Evolutionary conservation across 2,888 invertebrate species (phyloP), one percentile per base, ranked within the genome.

Genomic region (Rhingia rostrata): DNA sequence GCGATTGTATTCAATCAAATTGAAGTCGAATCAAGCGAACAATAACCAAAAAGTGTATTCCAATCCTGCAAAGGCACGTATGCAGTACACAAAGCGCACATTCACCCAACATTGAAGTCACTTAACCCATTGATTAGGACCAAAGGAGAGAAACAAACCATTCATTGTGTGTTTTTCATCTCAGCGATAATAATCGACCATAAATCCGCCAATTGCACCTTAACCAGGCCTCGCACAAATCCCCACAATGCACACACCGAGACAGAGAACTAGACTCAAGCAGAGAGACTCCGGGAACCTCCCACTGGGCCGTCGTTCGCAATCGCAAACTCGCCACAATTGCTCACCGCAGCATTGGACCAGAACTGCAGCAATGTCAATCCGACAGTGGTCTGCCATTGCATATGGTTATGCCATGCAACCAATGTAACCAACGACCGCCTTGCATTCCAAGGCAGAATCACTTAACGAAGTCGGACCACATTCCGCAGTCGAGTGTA

Each of bases 101-200:
- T 78, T 78, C 73, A 73, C 79, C 22, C 67, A 73, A 63, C 79
- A 78, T 70, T 66, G 37, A 69, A 84, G 79, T 74, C 83, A 79
- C 69, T 84, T 84, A 74, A 63, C 53, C 69, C 69, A 74, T 74
- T 79, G 83, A 84, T 84, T 80, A 84, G 60, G 84, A 66, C 58
- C 60, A 70, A 74, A 60, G 45, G 56, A 75, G 45, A 60, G 61
- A 66, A 75, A 72, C 80, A 70, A 70, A 60, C 60, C 54, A 80
- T 80, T 79, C 84, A 66, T 84, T 80, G 79, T 73, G 63, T 79
- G 54, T 69, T 84, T 66, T 73, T 74, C 66, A 66, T 12, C 22
- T 51, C 54, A 43, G 6, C 73, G 58, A 84, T 79, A 63, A 61
- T 41, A 39, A 77, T 77, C 69, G 54, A 32, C 63, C 69, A 77